Evolutionary conservation across 2,797 vertebrate species (phyloP).

Genomic region (Schizopygopsis malacanthus): DNA sequence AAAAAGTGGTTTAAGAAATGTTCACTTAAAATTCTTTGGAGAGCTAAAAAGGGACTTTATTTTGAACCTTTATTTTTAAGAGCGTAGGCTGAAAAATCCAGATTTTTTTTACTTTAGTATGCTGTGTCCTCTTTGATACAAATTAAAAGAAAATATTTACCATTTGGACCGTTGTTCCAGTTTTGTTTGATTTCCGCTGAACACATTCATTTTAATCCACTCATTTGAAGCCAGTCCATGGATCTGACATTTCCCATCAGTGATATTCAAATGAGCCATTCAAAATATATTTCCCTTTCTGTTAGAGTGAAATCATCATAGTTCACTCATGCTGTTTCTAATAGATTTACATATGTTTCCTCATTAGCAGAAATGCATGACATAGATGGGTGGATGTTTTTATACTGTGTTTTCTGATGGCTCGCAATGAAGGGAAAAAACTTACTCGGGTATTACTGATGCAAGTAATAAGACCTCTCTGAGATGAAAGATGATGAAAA

Average conservation of each 20-base stretch:
- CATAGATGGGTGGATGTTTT: conserved; percentile 16
- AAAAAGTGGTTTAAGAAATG: neutral
- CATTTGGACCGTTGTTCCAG: conserved; percentile 14
- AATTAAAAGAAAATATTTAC: conserved; percentile 51
- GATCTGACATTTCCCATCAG: conserved; percentile 50
- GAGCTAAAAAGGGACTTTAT: neutral
- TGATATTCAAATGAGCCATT: conserved; percentile 51
- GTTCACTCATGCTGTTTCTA: conserved; percentile 29
- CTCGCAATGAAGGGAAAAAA: conserved; percentile 22
- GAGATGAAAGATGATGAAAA: conserved; percentile 22
- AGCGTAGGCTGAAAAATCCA: neutral
- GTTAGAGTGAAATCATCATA: conserved; percentile 23
- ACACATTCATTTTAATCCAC: conserved; percentile 52
- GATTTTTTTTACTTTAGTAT: neutral
- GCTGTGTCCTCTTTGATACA: neutral
- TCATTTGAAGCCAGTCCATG: conserved; percentile 53
- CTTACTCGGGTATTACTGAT: conserved; percentile 21
- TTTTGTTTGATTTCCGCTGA: conserved; percentile 37
- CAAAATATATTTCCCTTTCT: conserved; percentile 21
- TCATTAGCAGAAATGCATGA: conserved; percentile 31
- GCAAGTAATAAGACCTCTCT: conserved; percentile 23
- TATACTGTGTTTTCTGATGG: conserved; percentile 4
- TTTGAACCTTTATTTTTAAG: neutral
- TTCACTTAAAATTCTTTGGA: neutral
- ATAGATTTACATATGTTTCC: conserved; percentile 38